Conservation (phyloP, 2,888 invertebrate genomes). For the Heteropelma amictum region DNA sequence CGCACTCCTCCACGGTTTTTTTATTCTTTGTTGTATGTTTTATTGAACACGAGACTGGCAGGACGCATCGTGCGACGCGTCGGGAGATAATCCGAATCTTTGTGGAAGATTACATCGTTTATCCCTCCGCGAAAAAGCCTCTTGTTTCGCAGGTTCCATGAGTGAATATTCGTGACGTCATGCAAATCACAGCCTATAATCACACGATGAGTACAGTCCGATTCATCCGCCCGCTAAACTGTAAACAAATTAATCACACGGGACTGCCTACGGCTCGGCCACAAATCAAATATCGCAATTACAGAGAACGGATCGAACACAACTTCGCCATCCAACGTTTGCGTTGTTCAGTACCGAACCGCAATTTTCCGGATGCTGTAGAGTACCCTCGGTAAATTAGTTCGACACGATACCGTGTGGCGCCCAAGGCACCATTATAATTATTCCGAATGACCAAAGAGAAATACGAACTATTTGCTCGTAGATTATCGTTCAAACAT, state of each 20-base stretch:
- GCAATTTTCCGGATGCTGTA: slow-evolving; percentile 35
- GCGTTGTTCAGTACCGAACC: slow-evolving; percentile 36
- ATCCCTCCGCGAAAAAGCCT: slow-evolving; percentile 21
- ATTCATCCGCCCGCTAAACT: slow-evolving; percentile 64
- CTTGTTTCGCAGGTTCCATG: not conserved
- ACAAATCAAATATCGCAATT: slow-evolving; percentile 70
- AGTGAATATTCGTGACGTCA: slow-evolving; percentile 32
- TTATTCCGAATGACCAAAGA: slow-evolving; percentile 46
- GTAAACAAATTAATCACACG: slow-evolving; percentile 71
- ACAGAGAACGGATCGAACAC: slow-evolving; percentile 58
- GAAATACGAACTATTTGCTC: not conserved
- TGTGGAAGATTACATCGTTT: slow-evolving; percentile 28
- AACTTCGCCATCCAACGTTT: slow-evolving; percentile 29
- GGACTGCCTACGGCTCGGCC: slow-evolving; percentile 54
- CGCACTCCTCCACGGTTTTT: too few species aligned
- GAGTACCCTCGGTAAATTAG: slow-evolving; percentile 56
- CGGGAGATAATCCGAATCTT: slow-evolving; percentile 16
- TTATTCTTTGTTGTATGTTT: not conserved
- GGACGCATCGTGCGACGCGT: slow-evolving; percentile 5
- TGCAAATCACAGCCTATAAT: slow-evolving; percentile 32
- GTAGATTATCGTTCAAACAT: not conserved
- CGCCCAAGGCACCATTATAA: slow-evolving; percentile 43
- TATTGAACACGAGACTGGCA: not conserved
- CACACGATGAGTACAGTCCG: slow-evolving; percentile 37
- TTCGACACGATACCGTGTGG: slow-evolving; percentile 39